phyloP scores from a whole-genome alignment of 2,797 vertebrate species.

The Peromyscus eremicus region DNA sequence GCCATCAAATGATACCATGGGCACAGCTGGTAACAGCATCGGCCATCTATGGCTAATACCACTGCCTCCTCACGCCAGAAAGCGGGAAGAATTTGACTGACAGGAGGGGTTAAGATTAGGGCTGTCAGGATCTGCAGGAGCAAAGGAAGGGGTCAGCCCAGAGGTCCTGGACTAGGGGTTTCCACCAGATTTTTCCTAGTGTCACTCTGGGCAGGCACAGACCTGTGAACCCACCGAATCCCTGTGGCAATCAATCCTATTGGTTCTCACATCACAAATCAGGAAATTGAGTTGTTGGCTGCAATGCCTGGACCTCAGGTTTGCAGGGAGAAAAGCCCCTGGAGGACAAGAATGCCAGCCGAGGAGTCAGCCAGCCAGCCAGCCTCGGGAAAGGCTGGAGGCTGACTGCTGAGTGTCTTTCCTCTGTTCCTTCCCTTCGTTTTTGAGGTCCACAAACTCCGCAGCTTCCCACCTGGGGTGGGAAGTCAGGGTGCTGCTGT shows the following conservation, averaged over 20 bases:
- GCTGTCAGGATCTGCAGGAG: neutral
- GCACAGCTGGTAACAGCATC: neutral
- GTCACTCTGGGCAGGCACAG: accelerated
- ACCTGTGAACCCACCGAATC: accelerated
- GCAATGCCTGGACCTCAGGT: neutral
- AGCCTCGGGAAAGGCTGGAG: neutral
- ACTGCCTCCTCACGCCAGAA: accelerated
- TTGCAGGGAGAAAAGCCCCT: accelerated
- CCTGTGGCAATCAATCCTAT: accelerated
- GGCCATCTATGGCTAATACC: accelerated
- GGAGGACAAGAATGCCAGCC: accelerated
- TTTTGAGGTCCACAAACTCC: accelerated
- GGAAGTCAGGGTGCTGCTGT: neutral
- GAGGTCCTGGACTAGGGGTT: no score
- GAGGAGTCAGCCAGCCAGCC: no score
- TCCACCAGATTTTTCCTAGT: accelerated
- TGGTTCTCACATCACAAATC: neutral
- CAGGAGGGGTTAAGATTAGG: neutral
- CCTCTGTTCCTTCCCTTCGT: accelerated
- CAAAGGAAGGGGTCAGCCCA: neutral
- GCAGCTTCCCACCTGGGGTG: neutral
- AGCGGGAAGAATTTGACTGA: accelerated
- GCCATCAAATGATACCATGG: neutral
- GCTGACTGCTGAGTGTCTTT: no score
- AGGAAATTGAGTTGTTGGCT: neutral